A percentile compares a stretch with the other conserved stretches of the same genome.
phyloP scores from a whole-genome alignment of 2,888 invertebrate species.

The Mystacides longicornis region DNA sequence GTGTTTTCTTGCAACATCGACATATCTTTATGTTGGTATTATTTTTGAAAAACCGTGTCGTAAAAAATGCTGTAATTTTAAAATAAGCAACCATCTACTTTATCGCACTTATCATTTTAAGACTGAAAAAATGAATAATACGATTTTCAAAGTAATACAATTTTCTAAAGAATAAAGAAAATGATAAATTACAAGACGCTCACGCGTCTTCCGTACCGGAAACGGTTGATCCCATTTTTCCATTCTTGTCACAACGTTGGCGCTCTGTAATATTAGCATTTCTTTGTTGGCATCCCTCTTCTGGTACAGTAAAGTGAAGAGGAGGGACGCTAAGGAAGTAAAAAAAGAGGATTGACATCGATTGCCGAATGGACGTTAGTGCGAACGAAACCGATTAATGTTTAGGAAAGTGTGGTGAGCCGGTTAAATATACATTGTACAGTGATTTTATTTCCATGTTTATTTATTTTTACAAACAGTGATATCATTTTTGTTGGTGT shows the following conservation, averaged over 20 bases:
- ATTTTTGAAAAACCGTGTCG: too few species aligned
- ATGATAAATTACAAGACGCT: slow-evolving; percentile 3
- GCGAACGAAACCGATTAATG: slow-evolving; percentile 16
- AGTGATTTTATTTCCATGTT: background rate
- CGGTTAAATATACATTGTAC: background rate
- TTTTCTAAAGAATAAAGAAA: background rate
- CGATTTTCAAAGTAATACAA: too few species aligned
- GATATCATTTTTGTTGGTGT: background rate
- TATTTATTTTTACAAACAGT: background rate
- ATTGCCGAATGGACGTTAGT: slow-evolving; percentile 17
- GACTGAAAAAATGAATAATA: too few species aligned
- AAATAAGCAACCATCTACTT: too few species aligned
- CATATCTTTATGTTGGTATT: too few species aligned
- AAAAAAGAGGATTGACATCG: slow-evolving; percentile 18
- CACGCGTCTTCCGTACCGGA: slow-evolving; percentile 17
- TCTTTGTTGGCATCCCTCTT: background rate
- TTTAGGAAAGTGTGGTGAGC: slow-evolving; percentile 8
- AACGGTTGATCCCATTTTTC: slow-evolving; percentile 16
- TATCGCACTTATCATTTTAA: too few species aligned
- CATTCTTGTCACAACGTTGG: background rate
- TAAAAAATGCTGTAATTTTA: too few species aligned
- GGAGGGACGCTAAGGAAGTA: slow-evolving; percentile 12
- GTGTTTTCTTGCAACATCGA: too few species aligned
- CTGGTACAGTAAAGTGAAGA: background rate
- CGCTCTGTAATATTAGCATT: background rate